Evolutionary conservation across 2,888 invertebrate species (phyloP), one percentile per base, ranked within the genome.

Genomic region (Tipula unca): DNA sequence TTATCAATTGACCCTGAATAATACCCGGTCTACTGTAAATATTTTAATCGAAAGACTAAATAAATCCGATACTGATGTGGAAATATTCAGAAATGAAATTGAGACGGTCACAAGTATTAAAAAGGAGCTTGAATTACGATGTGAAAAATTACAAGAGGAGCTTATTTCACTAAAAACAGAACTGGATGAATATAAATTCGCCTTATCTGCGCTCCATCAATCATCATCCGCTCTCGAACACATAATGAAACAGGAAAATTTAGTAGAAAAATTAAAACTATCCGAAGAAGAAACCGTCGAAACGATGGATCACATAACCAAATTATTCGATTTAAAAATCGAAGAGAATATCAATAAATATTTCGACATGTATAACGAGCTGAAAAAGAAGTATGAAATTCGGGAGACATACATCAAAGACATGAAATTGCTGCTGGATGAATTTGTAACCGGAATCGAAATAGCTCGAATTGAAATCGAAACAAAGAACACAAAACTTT

Each of bases 61-160:
- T 88, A 91, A 91, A 86, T 91, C 91, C 48, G 91, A 91, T 86
- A 89, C 89, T 17, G 91, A 91, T 87, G 91, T 91, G n/a, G 91
- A 91, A 88, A 89, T 88, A 5, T 88, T 90, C 42, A 90, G 90
- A 86, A 88, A 88, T n/a, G 91, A 91, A 86, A 87, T 90, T 84
- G 90, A 90, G 85, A 89, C 89, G 0, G 86, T 90, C 13, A 89
- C 89, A 86, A 87, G 89, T 86, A 89, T 88, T 3, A 91, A 90
- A 87, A 88, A 88, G 0, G 89, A 90, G 0, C 86, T 90, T 85
- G 90, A 91, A 87, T 88, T 88, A 84, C 89, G 89, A 87, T 90
- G 89, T 86, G 85, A 88, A 29, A 86, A 88, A 1, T 86, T 91
- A 85, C 90, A 90, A 85, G 87, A 88, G 4, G 90, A 91, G 84